A percentile compares a stretch with the other conserved stretches of the same genome.
These are phyloP conservation scores for Idaea dimidiata DNA, from an alignment of 2,888 invertebrate genomes.

Conservation along the genomic window DNA sequence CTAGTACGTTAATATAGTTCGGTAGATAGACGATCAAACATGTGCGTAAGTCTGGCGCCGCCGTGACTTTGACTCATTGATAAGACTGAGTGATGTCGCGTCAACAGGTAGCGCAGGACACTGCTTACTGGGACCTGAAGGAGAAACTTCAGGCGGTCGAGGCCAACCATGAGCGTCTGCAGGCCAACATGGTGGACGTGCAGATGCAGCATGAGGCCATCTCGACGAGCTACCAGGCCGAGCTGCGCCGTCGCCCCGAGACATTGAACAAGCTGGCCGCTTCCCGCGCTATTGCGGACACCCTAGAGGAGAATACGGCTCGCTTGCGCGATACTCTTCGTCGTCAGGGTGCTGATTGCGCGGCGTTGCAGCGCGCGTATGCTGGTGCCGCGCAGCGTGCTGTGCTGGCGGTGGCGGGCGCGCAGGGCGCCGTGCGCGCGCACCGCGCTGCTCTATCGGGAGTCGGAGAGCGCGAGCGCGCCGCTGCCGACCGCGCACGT, in stretches of 20 bases:
- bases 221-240: conserved; percentile 61
- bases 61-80: no score
- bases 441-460: conserved; percentile 15
- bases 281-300: conserved; percentile 58
- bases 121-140: conserved; percentile 65
- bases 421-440: conserved; percentile 35
- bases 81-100: no score
- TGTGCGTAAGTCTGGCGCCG: no score
- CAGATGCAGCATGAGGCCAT: conserved; percentile 69
- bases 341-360: conserved; percentile 52
- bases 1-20: no score
- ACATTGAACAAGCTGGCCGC: conserved; percentile 49
- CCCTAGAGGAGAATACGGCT: conserved; percentile 50
- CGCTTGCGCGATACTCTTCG: conserved; percentile 50
- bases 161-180: conserved; percentile 60
- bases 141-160: conserved; percentile 58
- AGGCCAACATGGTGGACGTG: conserved; percentile 67
- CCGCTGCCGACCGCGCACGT: conserved; percentile 15
- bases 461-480: background rate
- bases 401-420: conserved; percentile 29
- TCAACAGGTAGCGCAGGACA: conserved; percentile 64
- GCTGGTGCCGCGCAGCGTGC: conserved; percentile 37
- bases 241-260: conserved; percentile 61
- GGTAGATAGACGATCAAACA: no score
- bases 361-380: conserved; percentile 49